Percentiles rank a stretch among this genome's conserved stretches.
phyloP scores from a whole-genome alignment of 2,113 vertebrate species.

The Ammodytes marinus region DNA sequence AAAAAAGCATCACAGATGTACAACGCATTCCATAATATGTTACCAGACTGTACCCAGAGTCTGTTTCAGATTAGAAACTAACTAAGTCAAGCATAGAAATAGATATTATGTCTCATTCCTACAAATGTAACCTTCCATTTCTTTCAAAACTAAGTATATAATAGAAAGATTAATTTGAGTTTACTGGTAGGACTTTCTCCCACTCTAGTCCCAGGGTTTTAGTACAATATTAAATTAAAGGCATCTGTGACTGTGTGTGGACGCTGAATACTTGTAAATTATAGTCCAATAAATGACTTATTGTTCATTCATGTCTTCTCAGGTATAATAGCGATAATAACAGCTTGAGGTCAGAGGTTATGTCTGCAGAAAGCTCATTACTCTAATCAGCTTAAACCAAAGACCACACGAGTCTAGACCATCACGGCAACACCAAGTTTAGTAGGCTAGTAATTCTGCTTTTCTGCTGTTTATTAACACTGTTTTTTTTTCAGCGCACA shows the following conservation, averaged over 20 bases:
- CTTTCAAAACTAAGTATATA: not conserved
- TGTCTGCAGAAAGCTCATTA: conserved; percentile 41
- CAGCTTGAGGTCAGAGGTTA: not conserved
- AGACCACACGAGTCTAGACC: not conserved
- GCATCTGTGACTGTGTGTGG: not conserved
- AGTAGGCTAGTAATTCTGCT: too few relatives aligned
- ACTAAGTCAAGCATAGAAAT: too few relatives aligned
- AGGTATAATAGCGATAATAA: too few relatives aligned
- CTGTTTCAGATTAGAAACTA: too few relatives aligned
- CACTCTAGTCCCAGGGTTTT: not conserved
- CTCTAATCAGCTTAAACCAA: conserved; percentile 51
- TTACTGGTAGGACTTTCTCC: not conserved
- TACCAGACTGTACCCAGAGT: too few relatives aligned
- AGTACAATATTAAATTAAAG: not conserved
- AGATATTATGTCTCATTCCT: not conserved
- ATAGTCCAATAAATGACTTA: too few relatives aligned
- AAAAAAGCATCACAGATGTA: too few relatives aligned
- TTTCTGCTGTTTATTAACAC: too few relatives aligned
- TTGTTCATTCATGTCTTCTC: too few relatives aligned
- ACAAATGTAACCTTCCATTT: not conserved
- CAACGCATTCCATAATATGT: too few relatives aligned
- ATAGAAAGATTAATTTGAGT: not conserved
- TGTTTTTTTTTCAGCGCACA: too few relatives aligned
- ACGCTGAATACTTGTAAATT: too few relatives aligned
- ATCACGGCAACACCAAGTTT: not conserved